phyloP scores from a whole-genome alignment of 2,113 vertebrate genomes.

The Stigmatopora nigra region DNA sequence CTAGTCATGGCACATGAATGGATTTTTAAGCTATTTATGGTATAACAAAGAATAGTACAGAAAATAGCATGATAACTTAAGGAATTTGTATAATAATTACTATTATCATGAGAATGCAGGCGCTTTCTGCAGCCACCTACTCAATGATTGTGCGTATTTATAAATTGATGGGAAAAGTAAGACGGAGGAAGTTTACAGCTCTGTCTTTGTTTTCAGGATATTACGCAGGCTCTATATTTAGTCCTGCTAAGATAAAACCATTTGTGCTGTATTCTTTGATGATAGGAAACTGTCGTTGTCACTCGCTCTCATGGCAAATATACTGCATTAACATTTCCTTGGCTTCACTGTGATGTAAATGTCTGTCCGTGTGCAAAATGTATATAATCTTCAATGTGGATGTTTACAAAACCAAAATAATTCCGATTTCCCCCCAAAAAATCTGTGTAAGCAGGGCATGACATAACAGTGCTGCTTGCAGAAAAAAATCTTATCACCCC shows the following conservation, averaged over 20 bases:
- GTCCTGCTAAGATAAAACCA: constrained; percentile 27
- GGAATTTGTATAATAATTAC: neutral
- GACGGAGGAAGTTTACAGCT: constrained; percentile 40
- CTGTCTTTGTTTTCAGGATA: constrained; percentile 55
- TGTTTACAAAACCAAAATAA: neutral
- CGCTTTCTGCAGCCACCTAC: neutral
- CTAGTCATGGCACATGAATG: neutral
- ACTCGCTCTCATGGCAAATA: constrained; percentile 2
- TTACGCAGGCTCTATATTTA: constrained; percentile 51
- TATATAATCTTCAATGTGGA: neutral
- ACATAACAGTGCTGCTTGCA: too few relatives aligned
- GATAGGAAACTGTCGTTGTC: constrained; percentile 11
- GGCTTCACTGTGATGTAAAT: neutral
- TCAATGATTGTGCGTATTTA: constrained; percentile 45
- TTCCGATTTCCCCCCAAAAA: neutral
- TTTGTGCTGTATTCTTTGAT: constrained; percentile 29
- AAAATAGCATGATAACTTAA: neutral
- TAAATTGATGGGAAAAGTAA: constrained; percentile 45
- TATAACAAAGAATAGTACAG: neutral
- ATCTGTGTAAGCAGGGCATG: neutral
- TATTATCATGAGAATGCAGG: neutral
- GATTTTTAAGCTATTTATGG: neutral
- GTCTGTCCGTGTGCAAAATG: neutral
- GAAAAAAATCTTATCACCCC: neutral
- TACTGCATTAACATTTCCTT: constrained; percentile 7